Evolutionary conservation across 2,113 vertebrate species (phyloP).

Genomic region (Toxotes jaculatrix): DNA sequence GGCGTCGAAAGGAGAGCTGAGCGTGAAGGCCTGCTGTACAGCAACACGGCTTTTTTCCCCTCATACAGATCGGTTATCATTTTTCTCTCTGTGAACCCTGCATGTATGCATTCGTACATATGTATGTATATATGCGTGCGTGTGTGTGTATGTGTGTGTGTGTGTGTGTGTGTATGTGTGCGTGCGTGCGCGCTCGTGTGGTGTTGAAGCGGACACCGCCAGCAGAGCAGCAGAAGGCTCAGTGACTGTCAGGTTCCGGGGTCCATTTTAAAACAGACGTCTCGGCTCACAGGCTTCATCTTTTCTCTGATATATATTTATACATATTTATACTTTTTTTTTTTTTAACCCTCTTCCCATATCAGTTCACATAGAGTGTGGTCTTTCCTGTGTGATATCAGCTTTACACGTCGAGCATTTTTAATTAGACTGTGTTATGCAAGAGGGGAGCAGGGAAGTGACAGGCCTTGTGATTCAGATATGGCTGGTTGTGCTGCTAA

Average conservation of each 20-base stretch:
- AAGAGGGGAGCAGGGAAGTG: slow-evolving; percentile 57
- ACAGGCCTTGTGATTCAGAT: slow-evolving; percentile 57
- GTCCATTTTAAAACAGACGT: slow-evolving; percentile 79
- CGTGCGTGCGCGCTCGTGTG: slow-evolving; percentile 37
- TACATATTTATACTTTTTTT: background rate
- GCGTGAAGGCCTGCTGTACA: slow-evolving; percentile 3
- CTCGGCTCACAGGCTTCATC: slow-evolving; percentile 49
- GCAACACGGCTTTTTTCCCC: background rate
- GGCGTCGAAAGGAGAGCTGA: slow-evolving; percentile 10
- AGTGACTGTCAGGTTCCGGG: slow-evolving; percentile 66
- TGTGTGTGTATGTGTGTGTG: background rate
- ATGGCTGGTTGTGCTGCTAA: slow-evolving; percentile 30
- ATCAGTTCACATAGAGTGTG: background rate
- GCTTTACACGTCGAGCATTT: slow-evolving; percentile 48
- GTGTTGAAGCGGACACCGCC: slow-evolving; percentile 87
- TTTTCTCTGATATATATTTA: slow-evolving; percentile 1
- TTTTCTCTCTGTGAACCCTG: slow-evolving; percentile 8
- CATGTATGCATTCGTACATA: slow-evolving; percentile 20
- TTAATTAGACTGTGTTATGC: slow-evolving; percentile 64
- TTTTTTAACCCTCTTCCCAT: background rate
- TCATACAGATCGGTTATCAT: slow-evolving; percentile 3
- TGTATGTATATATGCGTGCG: background rate
- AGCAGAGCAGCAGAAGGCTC: slow-evolving; percentile 63
- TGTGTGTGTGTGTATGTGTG: background rate
- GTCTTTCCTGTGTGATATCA: slow-evolving; percentile 16